phyloP scores from a whole-genome alignment of 2,113 vertebrate genomes.

The Pelmatolapia mariae region DNA sequence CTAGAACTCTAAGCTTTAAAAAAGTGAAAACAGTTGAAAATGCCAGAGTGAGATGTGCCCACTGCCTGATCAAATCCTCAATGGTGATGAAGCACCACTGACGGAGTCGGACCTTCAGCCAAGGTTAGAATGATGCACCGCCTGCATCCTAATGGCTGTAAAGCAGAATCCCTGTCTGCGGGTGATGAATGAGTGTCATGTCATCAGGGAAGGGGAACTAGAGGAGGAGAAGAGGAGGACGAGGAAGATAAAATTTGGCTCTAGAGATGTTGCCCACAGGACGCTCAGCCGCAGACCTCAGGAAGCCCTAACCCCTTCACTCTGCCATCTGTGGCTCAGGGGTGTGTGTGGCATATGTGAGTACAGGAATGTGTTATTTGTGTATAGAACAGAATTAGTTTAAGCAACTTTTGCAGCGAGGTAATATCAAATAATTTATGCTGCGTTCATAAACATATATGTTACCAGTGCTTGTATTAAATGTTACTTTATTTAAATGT shows the following conservation, averaged over 20 bases:
- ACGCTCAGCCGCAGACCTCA: slow-evolving; percentile 57
- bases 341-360: neutral
- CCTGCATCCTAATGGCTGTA: slow-evolving; percentile 49
- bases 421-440: fast-evolving
- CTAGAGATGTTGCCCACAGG: slow-evolving; percentile 48
- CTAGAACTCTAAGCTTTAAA: neutral
- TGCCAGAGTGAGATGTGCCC: neutral
- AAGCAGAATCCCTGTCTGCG: slow-evolving; percentile 37
- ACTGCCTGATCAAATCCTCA: neutral
- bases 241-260: slow-evolving; percentile 55
- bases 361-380: neutral
- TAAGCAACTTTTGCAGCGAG: neutral
- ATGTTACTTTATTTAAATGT: neutral
- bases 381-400: neutral
- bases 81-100: neutral
- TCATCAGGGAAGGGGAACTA: slow-evolving; percentile 29
- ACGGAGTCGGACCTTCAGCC: slow-evolving; percentile 34
- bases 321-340: slow-evolving; percentile 57
- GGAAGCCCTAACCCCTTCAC: slow-evolving; percentile 56
- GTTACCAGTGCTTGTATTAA: fast-evolving
- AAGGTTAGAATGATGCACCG: slow-evolving; percentile 39
- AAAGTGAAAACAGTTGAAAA: neutral
- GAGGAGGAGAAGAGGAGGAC: slow-evolving; percentile 7
- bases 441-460: neutral
- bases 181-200: slow-evolving; percentile 65